These are phyloP conservation scores for Dascyllus trimaculatus DNA, from an alignment of 2,113 vertebrate genomes.

Conservation along the genomic window DNA sequence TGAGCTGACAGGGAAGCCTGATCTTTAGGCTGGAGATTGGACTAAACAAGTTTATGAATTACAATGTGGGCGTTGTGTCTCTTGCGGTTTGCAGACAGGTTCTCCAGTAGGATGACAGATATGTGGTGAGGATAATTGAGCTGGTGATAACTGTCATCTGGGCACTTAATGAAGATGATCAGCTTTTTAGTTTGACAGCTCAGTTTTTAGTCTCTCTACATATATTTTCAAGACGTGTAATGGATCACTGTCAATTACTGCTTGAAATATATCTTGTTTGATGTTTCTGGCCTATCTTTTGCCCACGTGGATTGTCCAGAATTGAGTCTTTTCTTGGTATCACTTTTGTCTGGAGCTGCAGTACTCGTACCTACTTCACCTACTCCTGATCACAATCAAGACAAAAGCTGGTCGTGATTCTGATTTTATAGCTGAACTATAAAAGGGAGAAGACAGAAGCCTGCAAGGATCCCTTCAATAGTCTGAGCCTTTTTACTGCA, in stretches of 20 bases:
- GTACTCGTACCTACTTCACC: background rate
- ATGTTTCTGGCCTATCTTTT: conserved; percentile 2
- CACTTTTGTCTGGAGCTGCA: conserved; percentile 1
- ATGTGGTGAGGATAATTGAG: conserved; percentile 71
- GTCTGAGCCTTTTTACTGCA: conserved; percentile 12
- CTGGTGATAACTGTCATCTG: conserved; percentile 66
- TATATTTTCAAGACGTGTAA: conserved; percentile 28
- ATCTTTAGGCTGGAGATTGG: conserved; percentile 48
- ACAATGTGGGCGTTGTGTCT: conserved; percentile 39
- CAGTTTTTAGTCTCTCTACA: conserved; percentile 17
- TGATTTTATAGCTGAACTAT: conserved; percentile 24
- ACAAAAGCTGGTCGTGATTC: conserved; percentile 37
- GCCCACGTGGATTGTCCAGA: conserved; percentile 1
- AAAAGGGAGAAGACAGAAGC: conserved; percentile 31
- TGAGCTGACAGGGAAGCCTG: conserved; percentile 32
- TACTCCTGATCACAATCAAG: conserved; percentile 32
- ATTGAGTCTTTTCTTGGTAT: background rate
- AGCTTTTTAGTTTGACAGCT: conserved; percentile 67
- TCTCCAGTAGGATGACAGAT: conserved; percentile 57
- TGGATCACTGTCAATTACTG: conserved; percentile 15
- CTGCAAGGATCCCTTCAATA: conserved; percentile 28
- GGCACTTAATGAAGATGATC: conserved; percentile 72
- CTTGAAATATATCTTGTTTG: conserved; percentile 17
- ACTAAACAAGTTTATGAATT: conserved; percentile 55
- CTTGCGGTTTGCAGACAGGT: conserved; percentile 51